Evolutionary conservation across 2,888 invertebrate species (phyloP).

Genomic region (Lissonota sp.): DNA sequence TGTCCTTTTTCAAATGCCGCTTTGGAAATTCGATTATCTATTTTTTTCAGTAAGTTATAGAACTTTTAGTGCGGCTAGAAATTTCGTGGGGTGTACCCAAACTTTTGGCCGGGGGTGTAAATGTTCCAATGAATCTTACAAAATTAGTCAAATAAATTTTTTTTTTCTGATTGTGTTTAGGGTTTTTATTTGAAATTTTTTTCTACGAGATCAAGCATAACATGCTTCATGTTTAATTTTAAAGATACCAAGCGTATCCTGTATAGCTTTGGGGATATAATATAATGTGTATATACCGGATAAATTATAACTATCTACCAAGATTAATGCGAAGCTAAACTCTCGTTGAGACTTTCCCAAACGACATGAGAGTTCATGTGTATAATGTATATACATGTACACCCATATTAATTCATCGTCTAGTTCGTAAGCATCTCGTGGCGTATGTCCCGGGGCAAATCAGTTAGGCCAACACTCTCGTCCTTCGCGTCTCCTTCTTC

Average conservation of each 20-base stretch:
- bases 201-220: neutral
- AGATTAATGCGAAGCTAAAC: conserved; percentile 44
- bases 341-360: conserved; percentile 42
- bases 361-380: conserved; percentile 11
- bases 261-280: no score
- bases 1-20: no score
- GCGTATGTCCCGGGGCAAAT: conserved; percentile 44
- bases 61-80: no score
- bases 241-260: neutral
- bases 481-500: conserved; percentile 25
- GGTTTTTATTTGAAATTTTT: no score
- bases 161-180: neutral
- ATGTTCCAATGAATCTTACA: no score
- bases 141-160: neutral
- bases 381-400: conserved; percentile 5
- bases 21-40: no score
- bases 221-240: neutral
- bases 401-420: conserved; percentile 13
- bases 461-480: conserved; percentile 31
- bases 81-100: no score
- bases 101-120: no score
- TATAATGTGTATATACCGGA: neutral
- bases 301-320: neutral
- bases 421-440: conserved; percentile 30
- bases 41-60: no score